These are phyloP conservation scores for Glareola pratincola DNA, from an alignment of 2,113 vertebrate species.

Conservation along the genomic window DNA sequence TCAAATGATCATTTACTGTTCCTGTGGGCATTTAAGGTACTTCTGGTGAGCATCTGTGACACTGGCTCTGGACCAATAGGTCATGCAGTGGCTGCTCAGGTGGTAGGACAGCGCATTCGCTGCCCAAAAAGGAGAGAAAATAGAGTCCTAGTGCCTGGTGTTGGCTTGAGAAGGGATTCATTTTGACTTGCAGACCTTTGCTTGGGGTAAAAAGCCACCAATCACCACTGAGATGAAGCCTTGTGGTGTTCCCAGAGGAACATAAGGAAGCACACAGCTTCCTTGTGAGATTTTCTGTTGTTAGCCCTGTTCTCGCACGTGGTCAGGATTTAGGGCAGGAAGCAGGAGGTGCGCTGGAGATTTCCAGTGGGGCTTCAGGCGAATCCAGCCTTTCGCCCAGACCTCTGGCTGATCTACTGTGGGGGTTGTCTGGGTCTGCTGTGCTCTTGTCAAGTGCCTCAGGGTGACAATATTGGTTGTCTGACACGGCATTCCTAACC, in stretches of 20 bases:
- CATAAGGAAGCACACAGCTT: neutral
- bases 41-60: neutral
- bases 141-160: neutral
- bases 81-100: neutral
- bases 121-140: neutral
- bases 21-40: neutral
- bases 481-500: neutral
- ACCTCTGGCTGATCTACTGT: neutral
- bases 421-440: neutral
- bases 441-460: neutral
- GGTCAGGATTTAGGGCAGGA: neutral
- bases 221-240: neutral
- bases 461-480: neutral
- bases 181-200: neutral
- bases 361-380: neutral
- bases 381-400: neutral
- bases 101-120: neutral
- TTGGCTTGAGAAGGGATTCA: neutral
- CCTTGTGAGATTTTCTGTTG: neutral
- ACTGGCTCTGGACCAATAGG: neutral
- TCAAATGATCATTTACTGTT: neutral
- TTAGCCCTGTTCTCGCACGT: accelerated
- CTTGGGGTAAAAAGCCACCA: neutral
- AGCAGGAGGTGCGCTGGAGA: neutral
- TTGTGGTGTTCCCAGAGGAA: neutral